phyloP scores from a whole-genome alignment of 1,140 invertebrate genomes.

The Drosophila pachea region DNA sequence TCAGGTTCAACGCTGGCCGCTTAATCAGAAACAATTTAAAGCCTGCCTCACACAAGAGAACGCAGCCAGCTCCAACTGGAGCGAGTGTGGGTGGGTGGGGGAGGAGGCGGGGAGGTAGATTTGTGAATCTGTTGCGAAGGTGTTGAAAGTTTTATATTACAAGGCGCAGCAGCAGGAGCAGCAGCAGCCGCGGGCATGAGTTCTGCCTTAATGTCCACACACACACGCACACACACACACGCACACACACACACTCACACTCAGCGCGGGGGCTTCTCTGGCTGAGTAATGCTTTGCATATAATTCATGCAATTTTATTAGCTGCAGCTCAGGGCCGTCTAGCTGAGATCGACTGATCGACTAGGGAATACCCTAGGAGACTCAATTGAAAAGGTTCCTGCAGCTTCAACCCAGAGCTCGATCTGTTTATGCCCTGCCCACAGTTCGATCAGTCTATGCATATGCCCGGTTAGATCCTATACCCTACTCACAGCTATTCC shows the following conservation, averaged over 20 bases:
- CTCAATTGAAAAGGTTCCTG: too few species aligned
- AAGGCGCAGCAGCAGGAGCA: not conserved
- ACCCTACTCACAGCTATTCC: too few species aligned
- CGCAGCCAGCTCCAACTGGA: not conserved
- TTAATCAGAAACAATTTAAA: constrained; percentile 71
- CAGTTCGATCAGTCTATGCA: too few species aligned
- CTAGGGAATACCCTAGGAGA: not conserved
- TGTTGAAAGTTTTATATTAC: constrained; percentile 67
- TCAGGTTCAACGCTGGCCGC: constrained; percentile 13
- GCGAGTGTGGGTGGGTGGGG: too few species aligned
- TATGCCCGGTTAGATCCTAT: too few species aligned
- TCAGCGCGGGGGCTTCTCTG: constrained; percentile 9
- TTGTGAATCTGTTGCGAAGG: constrained; percentile 55
- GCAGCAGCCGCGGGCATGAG: constrained; percentile 38
- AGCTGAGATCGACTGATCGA: not conserved
- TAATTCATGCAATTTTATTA: constrained; percentile 73
- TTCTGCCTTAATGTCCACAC: constrained; percentile 18
- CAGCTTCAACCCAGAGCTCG: too few species aligned
- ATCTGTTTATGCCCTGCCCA: too few species aligned
- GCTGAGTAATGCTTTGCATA: constrained; percentile 62
- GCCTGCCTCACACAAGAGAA: constrained; percentile 11
- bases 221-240: not conserved
- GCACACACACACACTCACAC: constrained; percentile 3
- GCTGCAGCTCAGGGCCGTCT: constrained; percentile 9
- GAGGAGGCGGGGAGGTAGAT: constrained; percentile 49